Base-by-base conservation (phyloP, 2,113 vertebrate genomes). In the Petrocephalus zakoni region DNA sequence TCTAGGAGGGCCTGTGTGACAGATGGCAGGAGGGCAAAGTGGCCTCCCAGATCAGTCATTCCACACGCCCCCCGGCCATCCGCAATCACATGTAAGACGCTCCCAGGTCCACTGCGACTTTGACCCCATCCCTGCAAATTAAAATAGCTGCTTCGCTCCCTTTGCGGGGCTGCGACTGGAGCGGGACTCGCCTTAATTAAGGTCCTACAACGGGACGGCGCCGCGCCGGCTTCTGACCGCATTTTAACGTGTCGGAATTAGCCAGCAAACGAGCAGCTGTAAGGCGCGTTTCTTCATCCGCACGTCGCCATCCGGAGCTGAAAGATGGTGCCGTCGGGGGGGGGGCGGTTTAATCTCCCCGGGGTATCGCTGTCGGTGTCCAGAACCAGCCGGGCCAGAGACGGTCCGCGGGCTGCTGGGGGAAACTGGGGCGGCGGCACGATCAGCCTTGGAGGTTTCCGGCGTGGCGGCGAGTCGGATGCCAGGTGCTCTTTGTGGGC, bases 341-440 rank as follows among this genome's bases (percentile, higher is more conserved):
- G 47, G 52, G 25, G 9, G n/a, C n/a, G 25, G 52, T 55, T 56
- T 55, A 19, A 86, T 34, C 84, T 86, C 84, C 22, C 37, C 5
- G 83, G 83, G 46, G 25, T 52, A 21, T 55, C 34, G 52, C 25
- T 55, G 49, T n/a, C 52, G n/a, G 52, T 55, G 34, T 53, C 34
- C 49, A 86, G 49, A 19, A 37, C 10, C 84, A 25, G 29, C 52
- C 52, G 13, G 25, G 10, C n/a, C 25, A 5, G 83, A 29, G n/a
- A 51, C n/a, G n/a, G 83, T 85, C 49, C 51, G 49, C n/a, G 55
- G 84, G 13, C 49, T 17, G 13, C 84, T 86, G 29, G 17, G n/a
- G 17, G 84, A 86, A 86, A 86, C 84, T 86, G 15, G 84, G 52
- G 37, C 84, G n/a, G 17, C 49, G 52, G 49, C 52, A 86, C 84